Conservation (phyloP, 2,888 invertebrate species). For the Lochmaea crataegi region DNA sequence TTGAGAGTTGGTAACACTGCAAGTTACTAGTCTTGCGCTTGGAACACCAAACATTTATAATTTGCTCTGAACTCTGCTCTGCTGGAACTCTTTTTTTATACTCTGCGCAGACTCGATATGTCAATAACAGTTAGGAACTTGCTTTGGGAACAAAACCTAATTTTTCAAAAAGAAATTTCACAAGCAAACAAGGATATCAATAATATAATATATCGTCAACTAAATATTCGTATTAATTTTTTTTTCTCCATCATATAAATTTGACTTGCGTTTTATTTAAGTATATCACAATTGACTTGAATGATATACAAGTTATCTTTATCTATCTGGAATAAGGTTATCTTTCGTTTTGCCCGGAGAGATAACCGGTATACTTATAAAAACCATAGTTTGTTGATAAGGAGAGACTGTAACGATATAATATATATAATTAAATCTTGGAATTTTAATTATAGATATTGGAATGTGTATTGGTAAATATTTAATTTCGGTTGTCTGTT, state of each 20-base stretch:
- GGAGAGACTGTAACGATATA: slow-evolving; percentile 1
- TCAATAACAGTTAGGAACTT: no score
- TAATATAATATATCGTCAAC: no score
- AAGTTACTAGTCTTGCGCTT: no score
- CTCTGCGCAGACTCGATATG: no score
- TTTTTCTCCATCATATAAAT: background rate
- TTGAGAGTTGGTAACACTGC: no score
- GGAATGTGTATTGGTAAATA: slow-evolving; percentile 2
- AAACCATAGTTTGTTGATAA: slow-evolving; percentile 17
- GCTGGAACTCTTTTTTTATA: no score
- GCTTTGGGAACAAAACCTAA: no score
- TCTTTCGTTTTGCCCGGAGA: slow-evolving; percentile 33
- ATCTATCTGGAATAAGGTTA: slow-evolving; percentile 32
- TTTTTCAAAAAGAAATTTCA: background rate
- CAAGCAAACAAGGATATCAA: background rate
- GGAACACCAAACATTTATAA: no score
- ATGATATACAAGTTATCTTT: slow-evolving; percentile 22
- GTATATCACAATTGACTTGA: slow-evolving; percentile 12
- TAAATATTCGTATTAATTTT: background rate
- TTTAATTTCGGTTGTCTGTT: background rate
- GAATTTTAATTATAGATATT: background rate
- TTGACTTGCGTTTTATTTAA: slow-evolving; percentile 9
- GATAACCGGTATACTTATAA: slow-evolving; percentile 19
- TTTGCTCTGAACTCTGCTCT: no score
- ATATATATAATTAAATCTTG: background rate